phyloP scores from a whole-genome alignment of 2,113 vertebrate species.

The Otocyon megalotis region DNA sequence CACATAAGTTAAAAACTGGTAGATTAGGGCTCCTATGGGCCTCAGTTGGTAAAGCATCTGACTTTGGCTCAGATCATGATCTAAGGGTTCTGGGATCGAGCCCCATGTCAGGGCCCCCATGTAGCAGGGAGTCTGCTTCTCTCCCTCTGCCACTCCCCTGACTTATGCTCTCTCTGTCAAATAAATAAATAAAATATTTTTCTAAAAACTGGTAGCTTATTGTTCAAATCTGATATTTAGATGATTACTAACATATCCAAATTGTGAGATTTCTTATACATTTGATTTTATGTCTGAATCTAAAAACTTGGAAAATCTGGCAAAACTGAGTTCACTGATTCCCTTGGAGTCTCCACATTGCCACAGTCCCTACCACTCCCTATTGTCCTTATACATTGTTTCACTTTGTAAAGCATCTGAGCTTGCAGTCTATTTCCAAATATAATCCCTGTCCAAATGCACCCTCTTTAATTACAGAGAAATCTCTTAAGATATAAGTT shows the following conservation, averaged over 20 bases:
- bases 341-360: background rate
- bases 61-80: background rate
- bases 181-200: background rate
- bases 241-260: background rate
- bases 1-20: background rate
- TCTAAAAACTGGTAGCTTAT: background rate
- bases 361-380: background rate
- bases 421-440: background rate
- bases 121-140: background rate
- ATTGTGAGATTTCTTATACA: background rate
- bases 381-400: background rate
- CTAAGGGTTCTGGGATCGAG: background rate
- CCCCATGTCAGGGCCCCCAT: background rate
- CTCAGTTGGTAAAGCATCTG: background rate
- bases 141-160: background rate
- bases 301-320: constrained; percentile 10
- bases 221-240: background rate
- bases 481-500: background rate
- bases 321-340: background rate
- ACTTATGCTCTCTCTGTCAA: background rate
- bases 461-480: background rate
- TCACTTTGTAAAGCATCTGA: background rate
- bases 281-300: background rate
- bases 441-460: background rate
- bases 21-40: background rate